phyloP scores from a whole-genome alignment of 2,888 invertebrate genomes.

The Diarsia rubi region DNA sequence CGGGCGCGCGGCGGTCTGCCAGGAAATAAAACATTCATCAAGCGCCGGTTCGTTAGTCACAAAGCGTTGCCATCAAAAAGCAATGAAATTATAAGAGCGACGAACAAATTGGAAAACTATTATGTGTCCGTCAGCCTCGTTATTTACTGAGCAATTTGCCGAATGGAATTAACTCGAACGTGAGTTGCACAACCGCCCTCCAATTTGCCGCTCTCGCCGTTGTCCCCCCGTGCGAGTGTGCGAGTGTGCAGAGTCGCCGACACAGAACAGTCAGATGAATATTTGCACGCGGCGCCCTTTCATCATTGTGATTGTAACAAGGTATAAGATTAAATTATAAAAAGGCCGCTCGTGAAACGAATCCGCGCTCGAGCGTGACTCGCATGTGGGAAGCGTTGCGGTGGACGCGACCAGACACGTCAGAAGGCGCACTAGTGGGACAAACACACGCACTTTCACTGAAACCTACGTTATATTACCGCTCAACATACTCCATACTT shows the following conservation, averaged over 20 bases:
- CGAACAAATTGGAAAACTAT: constrained; percentile 71
- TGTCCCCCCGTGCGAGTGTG: constrained; percentile 1
- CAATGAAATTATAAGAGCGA: constrained; percentile 70
- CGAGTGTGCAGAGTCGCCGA: not conserved
- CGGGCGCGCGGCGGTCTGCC: constrained; percentile 30
- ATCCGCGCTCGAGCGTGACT: constrained; percentile 76
- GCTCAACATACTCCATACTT: not conserved
- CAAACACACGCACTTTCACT: not conserved
- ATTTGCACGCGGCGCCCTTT: constrained; percentile 62
- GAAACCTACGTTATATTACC: not conserved
- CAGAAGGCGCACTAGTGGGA: constrained; percentile 15
- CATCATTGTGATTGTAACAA: constrained; percentile 79
- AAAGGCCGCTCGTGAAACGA: constrained; percentile 76
- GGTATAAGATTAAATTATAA: constrained; percentile 82
- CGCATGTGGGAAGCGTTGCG: constrained; percentile 34
- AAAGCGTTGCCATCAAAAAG: constrained; percentile 66
- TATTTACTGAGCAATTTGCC: constrained; percentile 69
- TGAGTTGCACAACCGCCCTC: constrained; percentile 57
- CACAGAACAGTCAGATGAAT: constrained; percentile 36
- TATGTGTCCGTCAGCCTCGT: constrained; percentile 64
- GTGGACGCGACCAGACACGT: not conserved
- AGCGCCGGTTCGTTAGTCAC: constrained; percentile 66
- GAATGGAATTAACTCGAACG: constrained; percentile 68
- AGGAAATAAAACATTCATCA: constrained; percentile 67
- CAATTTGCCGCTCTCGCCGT: constrained; percentile 55